Evolutionary conservation across 2,113 vertebrate genomes (phyloP).

Genomic region (Pseudonaja textilis): DNA sequence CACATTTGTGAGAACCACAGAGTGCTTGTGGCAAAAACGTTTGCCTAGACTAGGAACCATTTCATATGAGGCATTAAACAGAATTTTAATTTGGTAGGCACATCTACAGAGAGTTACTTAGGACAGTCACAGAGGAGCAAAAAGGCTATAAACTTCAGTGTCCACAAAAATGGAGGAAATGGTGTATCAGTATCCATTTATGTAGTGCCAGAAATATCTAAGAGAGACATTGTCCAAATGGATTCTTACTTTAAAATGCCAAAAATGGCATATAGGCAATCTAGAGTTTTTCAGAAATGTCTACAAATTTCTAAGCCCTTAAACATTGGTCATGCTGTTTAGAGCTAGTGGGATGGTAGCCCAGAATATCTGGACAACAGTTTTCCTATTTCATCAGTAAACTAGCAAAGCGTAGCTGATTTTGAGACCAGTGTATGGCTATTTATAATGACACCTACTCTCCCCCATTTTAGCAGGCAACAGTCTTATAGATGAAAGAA

Average conservation of each 20-base stretch:
- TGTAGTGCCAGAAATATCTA: not conserved
- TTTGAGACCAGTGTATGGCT: not conserved
- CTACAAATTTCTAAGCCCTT: not conserved
- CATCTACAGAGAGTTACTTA: not conserved
- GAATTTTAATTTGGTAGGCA: not conserved
- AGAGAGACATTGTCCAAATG: not conserved
- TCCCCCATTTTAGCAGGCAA: not conserved
- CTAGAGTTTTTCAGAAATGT: not conserved
- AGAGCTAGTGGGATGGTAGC: not conserved
- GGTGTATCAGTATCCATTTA: not conserved
- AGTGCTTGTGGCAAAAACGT: not conserved
- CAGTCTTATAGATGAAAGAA: not conserved
- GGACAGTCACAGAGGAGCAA: not conserved
- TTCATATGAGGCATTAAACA: not conserved
- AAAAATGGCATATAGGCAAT: not conserved
- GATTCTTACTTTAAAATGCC: not conserved
- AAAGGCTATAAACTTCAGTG: not conserved
- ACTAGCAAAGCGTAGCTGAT: not conserved
- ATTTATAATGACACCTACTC: not conserved
- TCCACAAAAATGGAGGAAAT: not conserved
- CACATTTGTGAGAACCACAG: not conserved
- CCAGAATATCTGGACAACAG: not conserved
- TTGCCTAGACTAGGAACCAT: not conserved
- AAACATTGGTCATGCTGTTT: not conserved
- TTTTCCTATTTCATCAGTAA: not conserved